These are phyloP conservation scores for Epizoanthus scotinus DNA, from an alignment of 92 coral and sea anemone species.

Conservation along the genomic window DNA sequence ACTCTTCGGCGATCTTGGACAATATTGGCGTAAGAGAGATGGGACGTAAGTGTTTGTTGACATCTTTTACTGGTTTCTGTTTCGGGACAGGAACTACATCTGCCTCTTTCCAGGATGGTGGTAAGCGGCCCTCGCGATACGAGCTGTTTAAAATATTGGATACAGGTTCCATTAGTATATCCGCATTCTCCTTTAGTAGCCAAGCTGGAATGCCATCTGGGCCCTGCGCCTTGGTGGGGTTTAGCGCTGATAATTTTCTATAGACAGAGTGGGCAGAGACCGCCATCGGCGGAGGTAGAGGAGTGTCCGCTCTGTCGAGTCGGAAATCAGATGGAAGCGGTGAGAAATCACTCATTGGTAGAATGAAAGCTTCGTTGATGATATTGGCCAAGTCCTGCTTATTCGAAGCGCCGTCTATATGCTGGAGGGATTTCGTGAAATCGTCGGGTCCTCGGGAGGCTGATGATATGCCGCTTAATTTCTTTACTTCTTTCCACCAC, in stretches of 20 bases:
- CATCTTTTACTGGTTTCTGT: no score
- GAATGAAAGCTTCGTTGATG: conserved; percentile 25
- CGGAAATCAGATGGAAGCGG: conserved; percentile 9
- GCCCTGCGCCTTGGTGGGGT: conserved; percentile 37
- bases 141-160: conserved; percentile 30
- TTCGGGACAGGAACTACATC: no score
- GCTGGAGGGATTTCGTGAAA: not conserved
- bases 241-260: conserved; percentile 16
- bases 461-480: not conserved
- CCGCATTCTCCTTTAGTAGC: not conserved
- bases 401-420: not conserved
- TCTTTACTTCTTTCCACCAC: not conserved
- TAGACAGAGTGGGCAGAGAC: conserved; percentile 27
- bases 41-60: no score
- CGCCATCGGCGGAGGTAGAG: no score
- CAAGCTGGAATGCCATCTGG: conserved; percentile 34
- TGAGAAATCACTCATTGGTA: not conserved
- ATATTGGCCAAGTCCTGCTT: not conserved
- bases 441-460: not conserved
- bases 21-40: no score
- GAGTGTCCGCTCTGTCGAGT: no score
- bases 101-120: no score
- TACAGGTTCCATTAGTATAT: not conserved
- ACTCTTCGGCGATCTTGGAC: no score
- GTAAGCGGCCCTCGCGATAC: no score